Evolutionary conservation across 2,888 invertebrate genomes (phyloP).

Genomic region (Girardia tigrina): DNA sequence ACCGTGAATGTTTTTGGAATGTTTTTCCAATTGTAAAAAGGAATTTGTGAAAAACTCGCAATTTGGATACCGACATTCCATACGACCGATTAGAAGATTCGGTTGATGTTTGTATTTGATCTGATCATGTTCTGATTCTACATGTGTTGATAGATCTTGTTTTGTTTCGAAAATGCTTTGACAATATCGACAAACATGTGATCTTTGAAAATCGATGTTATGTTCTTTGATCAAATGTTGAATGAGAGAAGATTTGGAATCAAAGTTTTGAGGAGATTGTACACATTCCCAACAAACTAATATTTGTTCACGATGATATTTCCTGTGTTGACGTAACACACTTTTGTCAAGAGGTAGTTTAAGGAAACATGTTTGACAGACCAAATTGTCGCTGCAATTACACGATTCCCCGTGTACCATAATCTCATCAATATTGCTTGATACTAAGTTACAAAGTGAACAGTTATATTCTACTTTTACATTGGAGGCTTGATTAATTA

Average conservation of each 20-base stretch:
- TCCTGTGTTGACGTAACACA: neutral
- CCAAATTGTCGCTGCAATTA: neutral
- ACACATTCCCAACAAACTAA: neutral
- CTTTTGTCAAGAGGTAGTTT: neutral
- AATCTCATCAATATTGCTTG: neutral
- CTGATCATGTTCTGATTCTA: neutral
- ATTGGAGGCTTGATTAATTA: neutral
- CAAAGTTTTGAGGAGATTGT: neutral
- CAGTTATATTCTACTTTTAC: neutral
- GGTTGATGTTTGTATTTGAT: neutral
- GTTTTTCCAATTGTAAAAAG: neutral
- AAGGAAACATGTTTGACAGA: neutral
- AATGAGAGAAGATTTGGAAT: neutral
- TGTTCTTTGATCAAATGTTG: neutral
- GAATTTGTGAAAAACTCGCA: neutral
- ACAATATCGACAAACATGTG: conserved; percentile 7
- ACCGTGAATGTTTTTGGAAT: neutral
- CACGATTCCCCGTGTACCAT: neutral
- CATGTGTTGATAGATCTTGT: neutral
- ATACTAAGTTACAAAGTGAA: neutral
- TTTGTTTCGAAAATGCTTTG: neutral
- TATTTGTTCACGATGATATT: neutral
- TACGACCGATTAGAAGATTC: neutral
- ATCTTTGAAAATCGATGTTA: neutral
- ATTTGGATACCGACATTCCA: neutral